phyloP scores from a whole-genome alignment of 2,113 vertebrate genomes.

The Muntiacus muntjak region DNA sequence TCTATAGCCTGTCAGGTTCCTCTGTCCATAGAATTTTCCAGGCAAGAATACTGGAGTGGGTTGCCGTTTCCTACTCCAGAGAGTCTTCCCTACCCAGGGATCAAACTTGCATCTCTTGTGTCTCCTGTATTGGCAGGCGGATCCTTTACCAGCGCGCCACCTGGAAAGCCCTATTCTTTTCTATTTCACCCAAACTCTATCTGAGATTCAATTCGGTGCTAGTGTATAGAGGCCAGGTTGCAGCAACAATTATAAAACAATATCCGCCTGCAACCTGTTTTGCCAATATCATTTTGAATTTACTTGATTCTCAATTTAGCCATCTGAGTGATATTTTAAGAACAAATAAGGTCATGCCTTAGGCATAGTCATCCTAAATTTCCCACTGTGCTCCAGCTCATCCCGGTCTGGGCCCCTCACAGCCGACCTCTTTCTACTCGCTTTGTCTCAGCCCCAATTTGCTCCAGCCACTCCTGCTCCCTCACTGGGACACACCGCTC shows the following conservation, averaged over 20 bases:
- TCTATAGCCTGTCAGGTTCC: background rate
- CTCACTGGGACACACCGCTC: fast-evolving
- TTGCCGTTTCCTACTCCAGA: background rate
- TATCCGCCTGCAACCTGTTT: background rate
- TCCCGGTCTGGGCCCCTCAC: too few relatives aligned
- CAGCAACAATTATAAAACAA: background rate
- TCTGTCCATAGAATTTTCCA: background rate
- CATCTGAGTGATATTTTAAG: background rate
- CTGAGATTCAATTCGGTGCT: background rate
- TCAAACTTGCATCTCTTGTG: background rate
- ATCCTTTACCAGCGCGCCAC: background rate
- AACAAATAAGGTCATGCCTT: background rate
- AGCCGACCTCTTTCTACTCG: fast-evolving
- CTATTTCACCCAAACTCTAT: background rate
- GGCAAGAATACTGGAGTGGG: fast-evolving
- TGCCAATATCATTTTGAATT: background rate
- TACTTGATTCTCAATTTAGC: background rate
- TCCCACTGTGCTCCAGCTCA: background rate
- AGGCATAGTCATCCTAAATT: background rate
- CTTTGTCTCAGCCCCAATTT: background rate
- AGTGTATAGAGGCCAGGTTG: background rate
- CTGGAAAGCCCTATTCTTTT: background rate
- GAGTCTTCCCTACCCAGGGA: background rate
- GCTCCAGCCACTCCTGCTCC: fast-evolving
- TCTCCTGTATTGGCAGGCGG: background rate